Evolutionary conservation across 1,140 invertebrate genomes (phyloP).

Genomic region (Atta colombica): DNA sequence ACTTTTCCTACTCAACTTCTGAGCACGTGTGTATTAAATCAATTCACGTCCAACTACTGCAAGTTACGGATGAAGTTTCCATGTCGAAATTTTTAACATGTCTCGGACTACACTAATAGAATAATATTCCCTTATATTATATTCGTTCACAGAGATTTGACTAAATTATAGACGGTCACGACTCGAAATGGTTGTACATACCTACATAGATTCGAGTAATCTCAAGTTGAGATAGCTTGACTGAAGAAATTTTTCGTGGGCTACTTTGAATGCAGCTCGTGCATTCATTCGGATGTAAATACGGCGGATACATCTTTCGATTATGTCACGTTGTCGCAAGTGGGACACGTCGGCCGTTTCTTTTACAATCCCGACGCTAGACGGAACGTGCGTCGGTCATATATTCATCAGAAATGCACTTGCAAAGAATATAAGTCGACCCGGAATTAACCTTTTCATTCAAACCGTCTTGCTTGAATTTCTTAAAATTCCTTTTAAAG

Average conservation of each 20-base stretch:
- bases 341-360: conserved; percentile 56
- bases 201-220: neutral
- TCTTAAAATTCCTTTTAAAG: neutral
- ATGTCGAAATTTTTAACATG: conserved; percentile 12
- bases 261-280: conserved; percentile 61
- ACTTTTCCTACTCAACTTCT: neutral
- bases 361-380: conserved; percentile 38
- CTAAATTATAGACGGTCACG: neutral
- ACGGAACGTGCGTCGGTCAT: conserved; percentile 3
- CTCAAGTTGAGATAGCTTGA: neutral
- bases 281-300: conserved; percentile 48
- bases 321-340: conserved; percentile 70
- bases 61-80: neutral
- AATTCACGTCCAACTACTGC: neutral
- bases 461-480: neutral
- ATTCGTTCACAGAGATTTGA: neutral
- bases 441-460: conserved; percentile 38
- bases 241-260: conserved; percentile 2
- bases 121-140: conserved; percentile 11
- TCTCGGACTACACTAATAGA: neutral
- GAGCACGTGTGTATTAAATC: neutral
- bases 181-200: neutral
- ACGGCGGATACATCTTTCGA: conserved; percentile 3
- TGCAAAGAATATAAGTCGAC: conserved; percentile 20
- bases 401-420: conserved; percentile 1